Evolutionary conservation across 2,797 vertebrate species (phyloP).

Genomic region (Lepus townsendii): DNA sequence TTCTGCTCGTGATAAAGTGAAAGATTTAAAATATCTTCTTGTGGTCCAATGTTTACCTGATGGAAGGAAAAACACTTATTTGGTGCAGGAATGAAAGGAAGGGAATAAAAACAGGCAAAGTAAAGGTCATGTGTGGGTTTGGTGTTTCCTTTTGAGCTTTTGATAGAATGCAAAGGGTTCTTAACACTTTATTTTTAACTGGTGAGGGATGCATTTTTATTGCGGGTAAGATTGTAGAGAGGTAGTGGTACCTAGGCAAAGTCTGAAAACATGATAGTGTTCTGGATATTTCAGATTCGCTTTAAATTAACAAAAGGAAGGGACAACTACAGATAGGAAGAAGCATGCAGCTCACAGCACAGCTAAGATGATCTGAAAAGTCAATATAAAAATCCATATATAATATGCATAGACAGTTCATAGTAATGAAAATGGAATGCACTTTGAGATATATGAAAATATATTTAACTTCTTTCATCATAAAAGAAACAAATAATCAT

Average conservation of each 20-base stretch:
- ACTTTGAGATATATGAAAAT: conserved; percentile 50
- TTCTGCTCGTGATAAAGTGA: neutral
- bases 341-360: neutral
- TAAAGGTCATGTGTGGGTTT: neutral
- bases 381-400: neutral
- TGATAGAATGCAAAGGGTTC: neutral
- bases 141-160: neutral
- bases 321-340: conserved; percentile 6
- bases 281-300: neutral
- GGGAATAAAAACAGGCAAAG: conserved; percentile 9
- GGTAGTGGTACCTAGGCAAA: neutral
- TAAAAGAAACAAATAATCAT: conserved; percentile 7
- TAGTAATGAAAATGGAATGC: neutral
- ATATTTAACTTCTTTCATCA: neutral
- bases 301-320: conserved; percentile 18
- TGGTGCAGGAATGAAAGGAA: neutral
- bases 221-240: neutral
- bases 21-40: neutral
- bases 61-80: neutral
- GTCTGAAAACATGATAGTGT: neutral
- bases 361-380: neutral
- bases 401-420: neutral
- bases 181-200: neutral
- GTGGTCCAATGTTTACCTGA: neutral
- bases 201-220: neutral